Evolutionary conservation across 2,888 invertebrate genomes (phyloP).

Genomic region (Pterostichus niger): DNA sequence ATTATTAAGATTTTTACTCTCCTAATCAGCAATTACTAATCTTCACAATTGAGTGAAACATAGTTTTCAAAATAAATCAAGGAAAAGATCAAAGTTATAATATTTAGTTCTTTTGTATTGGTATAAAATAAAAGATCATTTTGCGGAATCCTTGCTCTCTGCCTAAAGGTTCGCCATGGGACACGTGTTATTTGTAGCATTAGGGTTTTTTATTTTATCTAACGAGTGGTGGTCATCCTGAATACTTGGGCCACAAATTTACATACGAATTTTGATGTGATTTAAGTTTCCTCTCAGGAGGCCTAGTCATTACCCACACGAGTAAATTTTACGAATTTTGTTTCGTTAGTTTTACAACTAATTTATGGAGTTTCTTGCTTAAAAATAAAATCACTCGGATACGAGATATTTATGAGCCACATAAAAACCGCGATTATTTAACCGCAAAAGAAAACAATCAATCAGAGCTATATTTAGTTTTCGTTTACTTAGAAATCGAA

Average conservation of each 20-base stretch:
- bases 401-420: slow-evolving; percentile 7
- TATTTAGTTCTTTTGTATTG: background rate
- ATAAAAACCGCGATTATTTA: slow-evolving; percentile 42
- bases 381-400: slow-evolving; percentile 35
- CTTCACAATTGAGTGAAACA: too few relatives aligned
- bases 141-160: background rate
- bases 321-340: slow-evolving; percentile 57
- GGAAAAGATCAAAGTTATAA: too few relatives aligned
- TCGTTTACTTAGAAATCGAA: background rate
- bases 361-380: slow-evolving; percentile 40
- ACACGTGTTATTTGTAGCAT: slow-evolving; percentile 39
- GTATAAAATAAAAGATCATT: too few relatives aligned
- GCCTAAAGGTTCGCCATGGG: slow-evolving; percentile 4
- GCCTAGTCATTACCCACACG: slow-evolving; percentile 39
- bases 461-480: background rate
- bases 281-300: slow-evolving; percentile 58
- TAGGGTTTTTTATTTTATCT: slow-evolving; percentile 54
- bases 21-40: too few relatives aligned
- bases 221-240: slow-evolving; percentile 45
- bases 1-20: too few relatives aligned
- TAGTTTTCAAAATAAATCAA: too few relatives aligned
- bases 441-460: background rate
- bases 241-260: slow-evolving; percentile 34
- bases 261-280: slow-evolving; percentile 59
- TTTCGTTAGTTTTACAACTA: slow-evolving; percentile 60